Conservation (phyloP, 2,888 invertebrate genomes). For the Hemistola chrysoprasaria region DNA sequence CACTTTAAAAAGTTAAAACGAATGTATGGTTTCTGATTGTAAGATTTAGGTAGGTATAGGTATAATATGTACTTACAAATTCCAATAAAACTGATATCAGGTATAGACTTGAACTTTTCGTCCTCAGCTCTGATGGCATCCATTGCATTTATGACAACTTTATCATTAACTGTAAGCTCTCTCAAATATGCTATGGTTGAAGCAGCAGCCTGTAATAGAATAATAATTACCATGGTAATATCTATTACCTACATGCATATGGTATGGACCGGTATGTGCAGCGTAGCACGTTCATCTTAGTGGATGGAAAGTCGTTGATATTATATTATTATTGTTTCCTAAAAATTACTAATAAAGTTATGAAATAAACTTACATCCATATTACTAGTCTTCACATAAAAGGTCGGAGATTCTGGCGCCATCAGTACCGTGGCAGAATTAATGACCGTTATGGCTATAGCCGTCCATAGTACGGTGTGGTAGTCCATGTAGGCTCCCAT, state of each 20-base stretch:
- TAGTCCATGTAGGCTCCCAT: slow-evolving; percentile 52
- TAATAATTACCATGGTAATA: too few species aligned
- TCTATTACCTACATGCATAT: too few species aligned
- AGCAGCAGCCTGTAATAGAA: slow-evolving; percentile 42
- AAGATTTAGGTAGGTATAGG: background rate
- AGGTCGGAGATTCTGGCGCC: slow-evolving; percentile 62
- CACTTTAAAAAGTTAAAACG: background rate
- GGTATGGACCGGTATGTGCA: too few species aligned
- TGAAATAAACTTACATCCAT: slow-evolving; percentile 38
- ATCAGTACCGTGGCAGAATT: slow-evolving; percentile 39
- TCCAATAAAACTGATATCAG: slow-evolving; percentile 40
- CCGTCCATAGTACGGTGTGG: slow-evolving; percentile 41
- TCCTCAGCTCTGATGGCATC: slow-evolving; percentile 43
- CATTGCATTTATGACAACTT: slow-evolving; percentile 42
- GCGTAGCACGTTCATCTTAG: too few species aligned
- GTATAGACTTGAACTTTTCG: slow-evolving; percentile 44
- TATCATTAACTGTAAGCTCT: slow-evolving; percentile 42
- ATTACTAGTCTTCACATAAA: slow-evolving; percentile 50
- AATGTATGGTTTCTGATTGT: slow-evolving; percentile 7
- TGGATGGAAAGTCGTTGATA: too few species aligned
- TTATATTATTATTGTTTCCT: too few species aligned
- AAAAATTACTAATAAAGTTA: too few species aligned
- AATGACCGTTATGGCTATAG: slow-evolving; percentile 38
- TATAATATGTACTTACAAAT: slow-evolving; percentile 47
- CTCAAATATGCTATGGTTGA: slow-evolving; percentile 43